Percentiles rank a stretch among this genome's conserved stretches.
Conservation (phyloP, 64 coral and sea anemone genomes). For the Cladopsammia gracilis region DNA sequence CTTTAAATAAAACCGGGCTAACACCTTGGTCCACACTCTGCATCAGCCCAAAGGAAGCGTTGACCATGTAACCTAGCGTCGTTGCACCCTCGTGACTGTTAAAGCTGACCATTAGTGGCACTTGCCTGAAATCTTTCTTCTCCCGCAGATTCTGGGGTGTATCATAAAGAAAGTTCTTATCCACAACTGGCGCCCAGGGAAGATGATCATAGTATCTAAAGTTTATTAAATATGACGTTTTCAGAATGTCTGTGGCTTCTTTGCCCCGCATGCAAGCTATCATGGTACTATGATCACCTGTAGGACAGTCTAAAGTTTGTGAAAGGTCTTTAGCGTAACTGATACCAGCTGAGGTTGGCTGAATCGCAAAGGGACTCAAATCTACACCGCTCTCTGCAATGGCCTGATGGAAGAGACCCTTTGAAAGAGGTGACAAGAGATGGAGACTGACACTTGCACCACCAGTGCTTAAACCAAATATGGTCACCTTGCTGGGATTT, state of each 20-base stretch:
- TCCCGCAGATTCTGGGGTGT: background rate
- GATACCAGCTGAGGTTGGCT: background rate
- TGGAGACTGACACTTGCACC: constrained; percentile 12
- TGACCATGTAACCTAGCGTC: background rate
- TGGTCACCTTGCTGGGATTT: background rate
- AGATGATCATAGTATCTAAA: background rate
- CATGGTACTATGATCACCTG: background rate
- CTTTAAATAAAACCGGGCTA: background rate
- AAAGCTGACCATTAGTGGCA: background rate
- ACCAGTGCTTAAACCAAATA: constrained; percentile 45
- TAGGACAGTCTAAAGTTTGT: background rate
- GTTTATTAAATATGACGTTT: background rate
- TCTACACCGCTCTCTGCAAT: constrained; percentile 54
- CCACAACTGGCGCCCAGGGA: background rate
- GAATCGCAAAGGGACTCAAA: background rate
- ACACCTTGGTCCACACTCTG: constrained; percentile 4
- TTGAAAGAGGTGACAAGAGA: constrained; percentile 33
- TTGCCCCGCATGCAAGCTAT: background rate
- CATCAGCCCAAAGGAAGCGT: background rate
- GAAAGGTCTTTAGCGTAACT: background rate
- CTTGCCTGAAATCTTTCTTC: background rate
- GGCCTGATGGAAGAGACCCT: constrained; percentile 8
- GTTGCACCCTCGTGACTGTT: background rate
- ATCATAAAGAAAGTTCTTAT: constrained; percentile 9
- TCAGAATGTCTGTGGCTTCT: background rate